A percentile compares a stretch with the other conserved stretches of the same genome.
Conservation (phyloP, 1,140 invertebrate species). For the Leptinotarsa lineolata region DNA sequence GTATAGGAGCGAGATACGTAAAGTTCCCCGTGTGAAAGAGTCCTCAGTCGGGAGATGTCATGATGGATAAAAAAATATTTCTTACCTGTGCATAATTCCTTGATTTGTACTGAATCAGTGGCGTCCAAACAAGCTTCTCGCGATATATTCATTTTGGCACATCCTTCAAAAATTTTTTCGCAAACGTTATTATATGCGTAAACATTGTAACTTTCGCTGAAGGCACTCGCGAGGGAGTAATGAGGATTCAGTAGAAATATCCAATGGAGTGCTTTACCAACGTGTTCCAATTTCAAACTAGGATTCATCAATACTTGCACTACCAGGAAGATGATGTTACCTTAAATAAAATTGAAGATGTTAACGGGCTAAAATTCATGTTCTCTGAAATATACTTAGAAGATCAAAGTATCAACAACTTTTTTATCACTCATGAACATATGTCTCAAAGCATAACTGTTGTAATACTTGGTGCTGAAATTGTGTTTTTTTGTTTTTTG, state of each 20-base stretch:
- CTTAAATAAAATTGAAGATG: slow-evolving; percentile 49
- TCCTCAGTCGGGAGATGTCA: too few species aligned
- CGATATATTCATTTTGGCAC: neutral
- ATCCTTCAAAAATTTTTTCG: slow-evolving; percentile 28
- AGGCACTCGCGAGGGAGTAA: slow-evolving; percentile 64
- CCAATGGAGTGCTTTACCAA: slow-evolving; percentile 65
- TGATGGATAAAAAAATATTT: slow-evolving; percentile 4
- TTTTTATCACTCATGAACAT: neutral
- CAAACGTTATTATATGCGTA: slow-evolving; percentile 39
- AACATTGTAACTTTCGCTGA: slow-evolving; percentile 39
- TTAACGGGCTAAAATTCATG: neutral
- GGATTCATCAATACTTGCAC: slow-evolving; percentile 68
- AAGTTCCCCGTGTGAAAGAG: too few species aligned
- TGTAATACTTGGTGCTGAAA: neutral
- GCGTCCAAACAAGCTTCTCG: slow-evolving; percentile 25
- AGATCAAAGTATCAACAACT: neutral
- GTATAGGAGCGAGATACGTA: too few species aligned
- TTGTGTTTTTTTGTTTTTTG: neutral
- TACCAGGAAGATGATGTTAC: slow-evolving; percentile 68
- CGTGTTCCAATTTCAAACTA: slow-evolving; percentile 60
- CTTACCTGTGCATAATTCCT: neutral
- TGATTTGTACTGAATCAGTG: neutral
- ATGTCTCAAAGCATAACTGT: neutral
- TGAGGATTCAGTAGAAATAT: slow-evolving; percentile 73
- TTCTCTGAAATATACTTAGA: neutral